A percentile compares a stretch with the other conserved stretches of the same genome.
phyloP scores from a whole-genome alignment of 2,888 invertebrate genomes.

The Drosophila diplacantha region DNA sequence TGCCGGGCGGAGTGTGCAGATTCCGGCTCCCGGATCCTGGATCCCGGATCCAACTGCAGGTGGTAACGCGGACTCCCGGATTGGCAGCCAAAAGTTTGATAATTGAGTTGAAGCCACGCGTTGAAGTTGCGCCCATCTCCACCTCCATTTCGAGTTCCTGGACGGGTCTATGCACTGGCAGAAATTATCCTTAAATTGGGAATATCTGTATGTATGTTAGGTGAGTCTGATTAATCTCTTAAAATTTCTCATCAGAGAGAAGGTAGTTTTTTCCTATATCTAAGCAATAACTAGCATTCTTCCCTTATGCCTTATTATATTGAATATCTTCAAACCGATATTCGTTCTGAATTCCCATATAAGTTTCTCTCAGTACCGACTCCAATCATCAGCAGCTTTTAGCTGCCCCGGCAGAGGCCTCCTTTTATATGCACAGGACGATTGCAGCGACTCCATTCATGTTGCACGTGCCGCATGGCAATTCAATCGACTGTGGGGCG shows the following conservation, averaged over 20 bases:
- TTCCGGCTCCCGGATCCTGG: slow-evolving; percentile 4
- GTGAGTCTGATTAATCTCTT: too few species aligned
- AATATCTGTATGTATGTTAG: neutral
- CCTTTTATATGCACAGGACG: slow-evolving; percentile 39
- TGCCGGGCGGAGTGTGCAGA: slow-evolving; percentile 20
- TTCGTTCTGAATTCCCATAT: neutral
- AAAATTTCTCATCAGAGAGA: too few species aligned
- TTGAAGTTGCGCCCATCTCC: slow-evolving; percentile 43
- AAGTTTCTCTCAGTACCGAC: slow-evolving; percentile 1
- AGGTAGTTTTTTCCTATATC: too few species aligned
- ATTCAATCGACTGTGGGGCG: slow-evolving; percentile 49
- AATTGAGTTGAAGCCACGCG: slow-evolving; percentile 65
- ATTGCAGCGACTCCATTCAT: slow-evolving; percentile 26
- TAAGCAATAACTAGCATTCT: too few species aligned
- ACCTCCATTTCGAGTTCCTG: neutral
- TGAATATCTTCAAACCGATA: neutral
- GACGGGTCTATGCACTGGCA: neutral
- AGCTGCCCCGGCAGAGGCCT: slow-evolving; percentile 32
- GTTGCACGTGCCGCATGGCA: slow-evolving; percentile 59
- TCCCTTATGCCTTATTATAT: neutral
- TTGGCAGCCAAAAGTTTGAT: slow-evolving; percentile 65
- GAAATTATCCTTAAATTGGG: neutral
- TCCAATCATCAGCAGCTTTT: slow-evolving; percentile 51
- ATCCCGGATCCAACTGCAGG: slow-evolving; percentile 19
- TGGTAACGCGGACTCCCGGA: slow-evolving; percentile 33